phyloP scores from a whole-genome alignment of 2,113 vertebrate genomes.

The Nibea albiflora region DNA sequence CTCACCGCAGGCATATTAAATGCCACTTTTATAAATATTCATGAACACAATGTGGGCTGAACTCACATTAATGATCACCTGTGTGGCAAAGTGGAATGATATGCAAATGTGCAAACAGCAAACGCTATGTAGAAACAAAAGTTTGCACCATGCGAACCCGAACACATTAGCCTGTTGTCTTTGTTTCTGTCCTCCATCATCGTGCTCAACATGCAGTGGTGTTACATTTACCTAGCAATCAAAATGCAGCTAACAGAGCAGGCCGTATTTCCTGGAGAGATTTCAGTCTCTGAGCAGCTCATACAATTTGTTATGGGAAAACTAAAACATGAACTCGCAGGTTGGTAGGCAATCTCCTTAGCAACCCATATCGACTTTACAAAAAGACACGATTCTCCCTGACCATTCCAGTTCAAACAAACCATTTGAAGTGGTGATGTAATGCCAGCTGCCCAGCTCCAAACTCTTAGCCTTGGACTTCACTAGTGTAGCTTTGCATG shows the following conservation, averaged over 20 bases:
- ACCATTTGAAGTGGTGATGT: background rate
- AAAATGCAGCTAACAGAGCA: too few relatives aligned
- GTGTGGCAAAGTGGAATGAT: background rate
- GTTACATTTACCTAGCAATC: background rate
- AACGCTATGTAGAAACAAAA: background rate
- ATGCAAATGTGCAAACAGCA: background rate
- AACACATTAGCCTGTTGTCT: background rate
- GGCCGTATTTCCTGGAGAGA: background rate
- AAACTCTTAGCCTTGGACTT: too few relatives aligned
- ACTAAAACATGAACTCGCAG: background rate
- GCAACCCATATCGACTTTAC: background rate
- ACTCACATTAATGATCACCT: slow-evolving; percentile 20
- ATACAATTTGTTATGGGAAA: background rate
- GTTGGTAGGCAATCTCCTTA: background rate
- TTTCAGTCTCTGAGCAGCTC: background rate
- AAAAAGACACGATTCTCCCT: too few relatives aligned
- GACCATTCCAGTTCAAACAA: background rate
- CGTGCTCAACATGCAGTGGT: too few relatives aligned
- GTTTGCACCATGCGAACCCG: background rate
- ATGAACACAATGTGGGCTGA: slow-evolving; percentile 11
- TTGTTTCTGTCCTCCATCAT: background rate
- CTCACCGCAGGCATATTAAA: slow-evolving; percentile 10
- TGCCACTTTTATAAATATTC: slow-evolving; percentile 1
- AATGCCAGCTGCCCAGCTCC: too few relatives aligned
- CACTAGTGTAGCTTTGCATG: too few relatives aligned